Evolutionary conservation across 2,797 vertebrate species (phyloP), one percentile per base, ranked within the genome.

Genomic region (Lophotriccus pileatus): DNA sequence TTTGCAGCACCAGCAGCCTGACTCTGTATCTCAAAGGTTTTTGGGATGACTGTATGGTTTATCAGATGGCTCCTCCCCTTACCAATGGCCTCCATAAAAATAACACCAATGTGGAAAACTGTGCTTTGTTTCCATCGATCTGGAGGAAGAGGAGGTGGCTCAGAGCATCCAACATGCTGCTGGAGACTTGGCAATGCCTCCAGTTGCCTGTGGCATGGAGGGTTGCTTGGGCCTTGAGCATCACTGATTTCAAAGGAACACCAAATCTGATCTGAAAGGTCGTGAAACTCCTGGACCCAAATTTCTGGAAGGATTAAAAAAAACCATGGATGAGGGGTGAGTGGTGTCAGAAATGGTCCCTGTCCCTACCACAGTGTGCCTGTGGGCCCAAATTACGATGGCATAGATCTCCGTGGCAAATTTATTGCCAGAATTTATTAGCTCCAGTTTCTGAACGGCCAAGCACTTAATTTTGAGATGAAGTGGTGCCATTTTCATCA

Each of bases 401-500:
- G 85, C 94, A 97, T 98, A 98, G 98, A 98, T 98, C 97, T 97
- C 96, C 7, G 7, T 94, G 74, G 66, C 85, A 81, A 96, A 98
- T 98, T 98, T 97, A 98, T 97, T 96, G 94, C 97, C 97, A 92
- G 96, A 96, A 97, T 98, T 97, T 97, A 98, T 98, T 97, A 98
- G 95, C 95, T 97, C 94, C 87, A 93, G 84, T 89, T 97, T 96
- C 96, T 96, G 97, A 98, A 97, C 94, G 93, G 96, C 96, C 96
- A 97, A 96, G 97, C 86, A 96, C 97, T 98, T 98, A 98, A 98
- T 98, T 98, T 97, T 96, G 95, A 97, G 97, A 97, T 96, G 97
- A 98, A 98, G 97, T 96, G 96, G 93, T 96, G 96, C 96, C 98
- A 96, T 98, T 98, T 98, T 98, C 97, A 98, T 98, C 98, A 98